phyloP scores from a whole-genome alignment of 1,140 invertebrate species.

The Yoshiicerus persimilis region DNA sequence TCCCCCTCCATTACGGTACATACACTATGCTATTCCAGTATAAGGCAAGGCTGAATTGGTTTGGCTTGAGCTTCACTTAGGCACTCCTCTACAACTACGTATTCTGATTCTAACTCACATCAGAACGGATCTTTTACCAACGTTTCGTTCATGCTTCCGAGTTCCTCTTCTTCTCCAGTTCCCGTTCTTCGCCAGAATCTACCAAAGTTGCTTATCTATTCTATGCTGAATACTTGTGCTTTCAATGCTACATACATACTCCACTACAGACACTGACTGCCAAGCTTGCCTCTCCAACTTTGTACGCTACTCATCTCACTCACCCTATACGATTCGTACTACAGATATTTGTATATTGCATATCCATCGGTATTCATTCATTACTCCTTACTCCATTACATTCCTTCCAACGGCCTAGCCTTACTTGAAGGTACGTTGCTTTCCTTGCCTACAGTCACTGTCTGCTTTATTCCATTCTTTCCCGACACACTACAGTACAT shows the following conservation, averaged over 20 bases:
- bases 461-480: background rate
- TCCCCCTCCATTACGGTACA: constrained; percentile 30
- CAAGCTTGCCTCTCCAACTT: background rate
- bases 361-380: background rate
- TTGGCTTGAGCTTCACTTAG: background rate
- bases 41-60: background rate
- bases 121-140: background rate
- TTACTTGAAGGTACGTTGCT: background rate
- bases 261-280: background rate
- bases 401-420: background rate
- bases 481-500: background rate
- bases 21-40: background rate
- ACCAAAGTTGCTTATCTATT: background rate
- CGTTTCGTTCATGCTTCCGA: constrained; percentile 11
- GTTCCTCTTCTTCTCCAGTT: background rate
- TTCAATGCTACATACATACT: background rate
- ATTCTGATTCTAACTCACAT: background rate
- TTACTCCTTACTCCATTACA: constrained; percentile 7
- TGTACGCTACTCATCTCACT: background rate
- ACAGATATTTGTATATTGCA: background rate
- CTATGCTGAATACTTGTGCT: background rate
- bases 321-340: background rate
- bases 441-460: background rate
- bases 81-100: background rate
- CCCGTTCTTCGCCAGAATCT: background rate